Conservation (phyloP, 2,888 invertebrate species). For the Catocala nupta region DNA sequence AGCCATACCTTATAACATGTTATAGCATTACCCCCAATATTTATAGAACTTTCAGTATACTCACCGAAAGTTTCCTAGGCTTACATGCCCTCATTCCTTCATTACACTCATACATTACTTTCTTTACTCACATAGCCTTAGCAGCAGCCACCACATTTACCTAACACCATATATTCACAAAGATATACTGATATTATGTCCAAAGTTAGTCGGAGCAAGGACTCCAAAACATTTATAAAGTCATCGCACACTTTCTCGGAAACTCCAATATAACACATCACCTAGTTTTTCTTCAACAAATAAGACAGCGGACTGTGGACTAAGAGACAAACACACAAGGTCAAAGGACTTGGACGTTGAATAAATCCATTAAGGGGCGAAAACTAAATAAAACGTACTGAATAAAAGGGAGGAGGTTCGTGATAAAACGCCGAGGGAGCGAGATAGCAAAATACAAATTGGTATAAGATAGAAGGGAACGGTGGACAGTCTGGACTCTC, state of each 20-base stretch:
- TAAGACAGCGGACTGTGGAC: constrained; percentile 36
- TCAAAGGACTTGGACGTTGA: constrained; percentile 70
- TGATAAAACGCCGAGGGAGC: constrained; percentile 69
- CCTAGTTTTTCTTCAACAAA: constrained; percentile 34
- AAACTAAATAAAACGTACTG: constrained; percentile 84
- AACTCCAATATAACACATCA: constrained; percentile 26
- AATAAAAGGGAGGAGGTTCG: constrained; percentile 67
- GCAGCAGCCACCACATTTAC: neutral
- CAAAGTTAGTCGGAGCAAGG: constrained; percentile 22
- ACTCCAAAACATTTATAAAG: constrained; percentile 31
- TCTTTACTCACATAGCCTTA: neutral
- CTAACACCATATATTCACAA: neutral
- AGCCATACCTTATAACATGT: too few relatives aligned
- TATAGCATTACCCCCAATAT: neutral
- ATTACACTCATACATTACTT: neutral
- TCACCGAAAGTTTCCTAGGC: too few relatives aligned
- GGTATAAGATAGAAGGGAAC: constrained; percentile 53
- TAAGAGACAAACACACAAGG: constrained; percentile 71
- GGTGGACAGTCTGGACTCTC: constrained; percentile 72
- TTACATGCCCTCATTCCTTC: too few relatives aligned
- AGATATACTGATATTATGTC: neutral
- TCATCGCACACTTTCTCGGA: constrained; percentile 8
- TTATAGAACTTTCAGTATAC: too few relatives aligned
- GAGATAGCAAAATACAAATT: constrained; percentile 52
- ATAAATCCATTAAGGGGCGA: constrained; percentile 82